These are phyloP conservation scores for Galagoides demidoff DNA, from an alignment of 2,797 vertebrate genomes.

Conservation along the genomic window DNA sequence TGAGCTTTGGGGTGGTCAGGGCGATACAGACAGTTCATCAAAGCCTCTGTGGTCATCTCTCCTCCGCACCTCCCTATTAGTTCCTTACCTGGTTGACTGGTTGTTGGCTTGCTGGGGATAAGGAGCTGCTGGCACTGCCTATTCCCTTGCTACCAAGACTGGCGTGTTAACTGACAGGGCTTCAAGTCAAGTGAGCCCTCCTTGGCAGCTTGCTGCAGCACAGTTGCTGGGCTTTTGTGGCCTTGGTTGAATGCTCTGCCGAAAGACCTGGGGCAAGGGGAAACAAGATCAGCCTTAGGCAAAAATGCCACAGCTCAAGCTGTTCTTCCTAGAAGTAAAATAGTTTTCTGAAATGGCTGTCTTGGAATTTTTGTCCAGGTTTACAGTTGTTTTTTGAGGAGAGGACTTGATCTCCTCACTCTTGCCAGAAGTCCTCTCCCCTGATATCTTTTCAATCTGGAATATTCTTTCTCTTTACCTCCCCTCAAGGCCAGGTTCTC, in stretches of 20 bases:
- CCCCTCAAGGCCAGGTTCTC: background rate
- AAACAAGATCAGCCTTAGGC: background rate
- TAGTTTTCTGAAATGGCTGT: background rate
- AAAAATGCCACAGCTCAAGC: background rate
- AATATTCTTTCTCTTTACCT: background rate
- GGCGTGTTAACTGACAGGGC: background rate
- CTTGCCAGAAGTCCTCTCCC: background rate
- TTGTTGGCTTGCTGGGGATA: background rate
- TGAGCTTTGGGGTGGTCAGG: background rate
- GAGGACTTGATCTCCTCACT: background rate
- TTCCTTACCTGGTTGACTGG: background rate
- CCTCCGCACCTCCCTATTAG: background rate
- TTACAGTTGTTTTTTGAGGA: background rate
- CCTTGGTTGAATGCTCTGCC: background rate
- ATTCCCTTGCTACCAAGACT: background rate
- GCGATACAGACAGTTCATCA: background rate
- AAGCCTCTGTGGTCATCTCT: background rate
- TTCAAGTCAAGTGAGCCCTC: background rate
- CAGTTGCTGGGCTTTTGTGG: background rate
- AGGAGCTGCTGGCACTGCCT: background rate
- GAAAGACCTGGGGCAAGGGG: background rate
- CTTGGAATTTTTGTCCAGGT: background rate
- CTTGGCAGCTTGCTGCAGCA: background rate
- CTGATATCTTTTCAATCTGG: background rate
- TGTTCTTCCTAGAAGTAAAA: background rate